Evolutionary conservation across 2,888 invertebrate genomes (phyloP), one percentile per base, ranked within the genome.

Genomic region (Tyria jacobaeae): DNA sequence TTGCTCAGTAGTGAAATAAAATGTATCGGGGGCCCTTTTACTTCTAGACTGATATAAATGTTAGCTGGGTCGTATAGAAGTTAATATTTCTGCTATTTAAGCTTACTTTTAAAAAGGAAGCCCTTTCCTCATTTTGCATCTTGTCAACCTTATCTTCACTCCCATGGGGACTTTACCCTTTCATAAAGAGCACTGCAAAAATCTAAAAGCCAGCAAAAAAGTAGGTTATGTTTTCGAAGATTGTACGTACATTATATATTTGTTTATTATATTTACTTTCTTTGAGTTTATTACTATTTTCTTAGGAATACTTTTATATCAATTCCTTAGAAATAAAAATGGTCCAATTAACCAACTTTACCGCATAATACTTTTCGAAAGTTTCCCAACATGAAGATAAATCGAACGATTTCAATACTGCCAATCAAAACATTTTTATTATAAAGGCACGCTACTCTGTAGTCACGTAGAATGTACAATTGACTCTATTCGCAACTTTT

Each of bases 401-500:
- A 62, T 62, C 17, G 21, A 59, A 66, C 59, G 63, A 67, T 68
- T 66, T 72, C 71, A 73, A 76, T 70, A 65, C 77, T 75, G 78
- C 78, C 76, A 83, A 76, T 83, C 82, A 82, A 71, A 64, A 63
- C 53, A 62, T 60, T 73, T 72, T 70, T 64, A 51, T 37, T 61
- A 57, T 31, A 59, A 57, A 65, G 60, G 61, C 58, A 54, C 50
- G 25, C 64, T 73, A 63, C 63, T 62, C 68, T 9, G 57, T 39
- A 70, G 66, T 70, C 82, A 80, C 80, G 81, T 78, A 66, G 57
- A 50, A 41, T 62, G 66, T 67, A 82, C 77, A 78, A 78, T 81
- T 71, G 81, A 73, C 71, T 78, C 58, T 61, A 60, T 70, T 56
- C 52, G 58, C 34, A 78, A 80, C 62, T 78, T 75, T 64, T 70